Conservation (phyloP, 2,888 invertebrate genomes). For the Agapetus fuscipes region DNA sequence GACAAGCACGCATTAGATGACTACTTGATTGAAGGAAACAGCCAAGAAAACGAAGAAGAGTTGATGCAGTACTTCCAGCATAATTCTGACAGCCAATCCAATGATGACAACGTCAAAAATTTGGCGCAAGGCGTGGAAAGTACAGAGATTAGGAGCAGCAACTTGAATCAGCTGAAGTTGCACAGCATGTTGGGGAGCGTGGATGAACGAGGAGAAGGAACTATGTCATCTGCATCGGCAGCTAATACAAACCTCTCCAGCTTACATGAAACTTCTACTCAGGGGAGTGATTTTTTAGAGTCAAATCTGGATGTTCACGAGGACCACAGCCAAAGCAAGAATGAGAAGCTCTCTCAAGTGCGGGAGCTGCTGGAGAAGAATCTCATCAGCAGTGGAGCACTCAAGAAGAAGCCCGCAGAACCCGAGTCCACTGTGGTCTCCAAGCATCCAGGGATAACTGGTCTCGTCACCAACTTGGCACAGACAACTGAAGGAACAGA, state of each 20-base stretch:
- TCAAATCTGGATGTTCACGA: slow-evolving; percentile 38
- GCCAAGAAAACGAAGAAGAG: slow-evolving; percentile 77
- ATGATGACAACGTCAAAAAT: slow-evolving; percentile 24
- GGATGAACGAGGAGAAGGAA: slow-evolving; percentile 2
- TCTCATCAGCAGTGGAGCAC: slow-evolving; percentile 33
- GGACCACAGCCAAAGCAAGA: slow-evolving; percentile 44
- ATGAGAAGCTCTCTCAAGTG: slow-evolving; percentile 63
- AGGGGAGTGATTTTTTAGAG: slow-evolving; percentile 35
- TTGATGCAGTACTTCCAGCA: slow-evolving; percentile 73
- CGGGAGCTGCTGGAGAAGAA: slow-evolving; percentile 61
- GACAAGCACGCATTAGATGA: slow-evolving; percentile 75
- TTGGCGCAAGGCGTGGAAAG: slow-evolving; percentile 8
- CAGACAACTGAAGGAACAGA: slow-evolving; percentile 26
- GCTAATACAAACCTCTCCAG: background rate
- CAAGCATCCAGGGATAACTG: slow-evolving; percentile 4
- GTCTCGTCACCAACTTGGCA: slow-evolving; percentile 12
- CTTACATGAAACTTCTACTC: slow-evolving; percentile 7
- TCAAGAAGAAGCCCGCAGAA: background rate
- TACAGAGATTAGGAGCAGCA: slow-evolving; percentile 9
- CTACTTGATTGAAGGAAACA: slow-evolving; percentile 67
- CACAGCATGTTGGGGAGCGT: background rate
- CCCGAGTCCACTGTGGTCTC: slow-evolving; percentile 25
- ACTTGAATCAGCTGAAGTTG: slow-evolving; percentile 10
- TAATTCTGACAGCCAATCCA: slow-evolving; percentile 24
- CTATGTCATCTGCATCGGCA: background rate